phyloP scores from a whole-genome alignment of 2,888 invertebrate genomes.

The Pandemis corylana region DNA sequence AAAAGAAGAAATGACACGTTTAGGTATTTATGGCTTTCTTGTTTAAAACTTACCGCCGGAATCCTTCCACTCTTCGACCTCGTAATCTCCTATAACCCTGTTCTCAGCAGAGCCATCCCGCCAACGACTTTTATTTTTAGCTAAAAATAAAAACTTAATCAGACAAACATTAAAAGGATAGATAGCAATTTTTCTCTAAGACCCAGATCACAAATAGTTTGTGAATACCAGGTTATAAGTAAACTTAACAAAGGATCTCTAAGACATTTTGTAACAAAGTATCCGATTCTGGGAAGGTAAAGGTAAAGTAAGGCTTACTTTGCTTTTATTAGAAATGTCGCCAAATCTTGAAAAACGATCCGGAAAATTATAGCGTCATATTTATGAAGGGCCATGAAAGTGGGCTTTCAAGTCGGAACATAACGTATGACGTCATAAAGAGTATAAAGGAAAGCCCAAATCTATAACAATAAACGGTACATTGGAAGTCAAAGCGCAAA shows the following conservation, averaged over 20 bases:
- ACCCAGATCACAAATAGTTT: constrained; percentile 1
- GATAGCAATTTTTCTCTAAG: neutral
- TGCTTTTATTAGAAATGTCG: constrained; percentile 34
- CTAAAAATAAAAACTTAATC: constrained; percentile 57
- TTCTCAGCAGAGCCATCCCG: constrained; percentile 84
- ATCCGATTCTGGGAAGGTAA: neutral
- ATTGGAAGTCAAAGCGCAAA: constrained; percentile 81
- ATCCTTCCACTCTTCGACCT: constrained; percentile 90
- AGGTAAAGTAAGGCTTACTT: constrained; percentile 19
- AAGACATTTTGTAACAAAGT: constrained; percentile 2
- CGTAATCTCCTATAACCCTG: constrained; percentile 88
- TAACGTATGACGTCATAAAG: constrained; percentile 72
- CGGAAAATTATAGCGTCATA: constrained; percentile 64
- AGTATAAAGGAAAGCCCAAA: constrained; percentile 72
- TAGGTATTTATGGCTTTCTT: constrained; percentile 13
- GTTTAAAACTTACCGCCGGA: constrained; percentile 79
- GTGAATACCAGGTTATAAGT: constrained; percentile 1
- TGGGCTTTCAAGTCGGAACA: constrained; percentile 68
- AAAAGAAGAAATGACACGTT: neutral
- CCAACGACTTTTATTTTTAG: constrained; percentile 85
- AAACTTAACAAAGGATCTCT: constrained; percentile 3
- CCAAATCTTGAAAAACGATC: constrained; percentile 51
- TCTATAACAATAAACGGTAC: constrained; percentile 79
- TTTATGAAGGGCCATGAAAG: constrained; percentile 60
- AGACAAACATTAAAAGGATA: constrained; percentile 48